Percentiles rank a stretch among this genome's conserved stretches.
Evolutionary conservation across 2,113 vertebrate genomes (phyloP).

Genomic region (Odobenus rosmarus): DNA sequence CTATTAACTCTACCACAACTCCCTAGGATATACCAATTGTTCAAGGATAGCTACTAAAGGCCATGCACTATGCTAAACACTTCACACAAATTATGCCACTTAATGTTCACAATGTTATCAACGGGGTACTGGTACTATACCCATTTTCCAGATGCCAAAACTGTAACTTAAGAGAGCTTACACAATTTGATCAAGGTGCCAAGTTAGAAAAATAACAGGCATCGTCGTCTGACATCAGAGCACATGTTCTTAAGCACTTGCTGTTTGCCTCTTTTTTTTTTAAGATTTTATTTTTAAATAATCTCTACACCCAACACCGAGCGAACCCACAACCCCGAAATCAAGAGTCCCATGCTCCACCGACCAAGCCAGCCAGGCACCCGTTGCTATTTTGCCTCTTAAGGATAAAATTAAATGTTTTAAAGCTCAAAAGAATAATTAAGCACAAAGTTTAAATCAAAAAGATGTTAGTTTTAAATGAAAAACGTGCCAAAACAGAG

Average conservation of each 20-base stretch:
- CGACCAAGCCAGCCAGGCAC: neutral
- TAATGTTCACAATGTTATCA: constrained; percentile 7
- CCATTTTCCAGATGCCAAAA: constrained; percentile 28
- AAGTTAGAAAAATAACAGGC: constrained; percentile 14
- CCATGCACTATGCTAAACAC: neutral
- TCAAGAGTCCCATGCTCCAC: neutral
- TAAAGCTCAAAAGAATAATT: neutral
- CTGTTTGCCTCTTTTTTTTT: neutral
- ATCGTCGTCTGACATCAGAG: neutral
- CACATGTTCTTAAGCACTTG: neutral
- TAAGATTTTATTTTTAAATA: neutral
- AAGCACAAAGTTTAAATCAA: neutral
- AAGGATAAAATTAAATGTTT: neutral
- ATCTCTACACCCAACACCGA: neutral
- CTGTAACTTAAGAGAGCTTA: neutral
- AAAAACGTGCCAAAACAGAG: neutral
- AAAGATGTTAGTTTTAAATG: neutral
- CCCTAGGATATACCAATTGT: neutral
- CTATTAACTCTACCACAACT: neutral
- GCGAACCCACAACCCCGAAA: neutral
- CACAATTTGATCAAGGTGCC: neutral
- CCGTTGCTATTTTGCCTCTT: neutral
- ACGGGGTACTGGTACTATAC: neutral
- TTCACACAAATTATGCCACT: neutral
- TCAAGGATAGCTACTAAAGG: neutral